Evolutionary conservation across 2,113 vertebrate species (phyloP).

Genomic region (Mirounga angustirostris): DNA sequence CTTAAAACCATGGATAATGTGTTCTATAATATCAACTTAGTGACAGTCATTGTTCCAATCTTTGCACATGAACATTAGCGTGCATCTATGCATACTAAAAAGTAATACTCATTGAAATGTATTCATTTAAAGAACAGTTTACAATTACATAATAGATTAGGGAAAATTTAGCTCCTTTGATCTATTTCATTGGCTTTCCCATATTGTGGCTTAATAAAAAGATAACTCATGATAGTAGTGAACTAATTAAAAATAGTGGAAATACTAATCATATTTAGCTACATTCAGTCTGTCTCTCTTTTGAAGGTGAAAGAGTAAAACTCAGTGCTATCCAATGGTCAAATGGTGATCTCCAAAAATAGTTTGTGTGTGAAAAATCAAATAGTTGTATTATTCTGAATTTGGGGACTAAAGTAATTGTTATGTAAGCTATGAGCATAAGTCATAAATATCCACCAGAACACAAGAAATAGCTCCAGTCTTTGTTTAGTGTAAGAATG

Average conservation of each 20-base stretch:
- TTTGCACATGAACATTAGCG: background rate
- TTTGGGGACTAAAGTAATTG: background rate
- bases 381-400: background rate
- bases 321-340: background rate
- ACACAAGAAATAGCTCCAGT: background rate
- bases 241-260: background rate
- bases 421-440: background rate
- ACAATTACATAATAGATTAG: background rate
- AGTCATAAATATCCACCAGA: background rate
- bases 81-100: background rate
- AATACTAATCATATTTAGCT: background rate
- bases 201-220: background rate
- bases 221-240: background rate
- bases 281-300: fast-evolving
- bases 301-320: background rate
- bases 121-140: background rate
- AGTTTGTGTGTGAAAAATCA: background rate
- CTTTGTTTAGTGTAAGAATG: background rate
- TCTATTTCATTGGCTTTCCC: background rate
- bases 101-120: background rate
- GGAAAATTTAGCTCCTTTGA: background rate
- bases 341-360: background rate
- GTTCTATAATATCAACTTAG: background rate
- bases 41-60: background rate
- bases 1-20: background rate